Base-by-base conservation (phyloP, 1,140 invertebrate genomes). In the Notospermus geniculatus region DNA sequence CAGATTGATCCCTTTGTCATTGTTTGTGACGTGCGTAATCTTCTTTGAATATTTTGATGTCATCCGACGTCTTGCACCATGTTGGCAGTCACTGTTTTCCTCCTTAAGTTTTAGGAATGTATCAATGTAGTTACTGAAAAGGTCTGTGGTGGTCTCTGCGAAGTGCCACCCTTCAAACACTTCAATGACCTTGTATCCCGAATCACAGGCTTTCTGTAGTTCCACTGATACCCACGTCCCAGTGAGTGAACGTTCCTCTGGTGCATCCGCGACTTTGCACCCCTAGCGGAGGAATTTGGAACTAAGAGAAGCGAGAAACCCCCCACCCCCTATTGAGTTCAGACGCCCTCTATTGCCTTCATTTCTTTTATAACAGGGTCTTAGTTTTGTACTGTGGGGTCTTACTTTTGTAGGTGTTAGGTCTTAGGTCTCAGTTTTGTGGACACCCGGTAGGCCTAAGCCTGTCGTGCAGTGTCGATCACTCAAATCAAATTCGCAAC, bases 151-250 rank as follows among this genome's bases (percentile, higher is more conserved):
- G 17, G 59, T 62, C 30, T 65, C 61, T 13, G 1, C 5, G 28
- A 50, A 70, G 30, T 79, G 63, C 72, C 76, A 82, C n/a, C n/a
- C n/a, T n/a, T n/a, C n/a, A n/a, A n/a, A n/a, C 15, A 82, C 71
- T 67, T 75, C 54, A 4, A 77, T 0, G 27, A 84, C 65, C 57
- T 61, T 63, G 54, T 83, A 81, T 0, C 75, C 78, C 46, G 63
- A 60, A 27, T 72, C 53, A 0, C 76, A 27, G 0, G 82, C 80
- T 59, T 75, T 72, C 30, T 58, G 32, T 7, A 82, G 13, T 69
- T 83, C 80, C n/a, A 74, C 67, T 11, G 69, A 63, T 0, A 75
- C 71, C 73, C 76, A 83, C 2, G 76, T 80, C 52, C 80, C 80
- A 0, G 46, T 68, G 9, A 83, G 61, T 0, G 59, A 27, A 29